phyloP scores from a whole-genome alignment of 35 echinoderm and acorn worm species.

The Apostichopus parvimensis region DNA sequence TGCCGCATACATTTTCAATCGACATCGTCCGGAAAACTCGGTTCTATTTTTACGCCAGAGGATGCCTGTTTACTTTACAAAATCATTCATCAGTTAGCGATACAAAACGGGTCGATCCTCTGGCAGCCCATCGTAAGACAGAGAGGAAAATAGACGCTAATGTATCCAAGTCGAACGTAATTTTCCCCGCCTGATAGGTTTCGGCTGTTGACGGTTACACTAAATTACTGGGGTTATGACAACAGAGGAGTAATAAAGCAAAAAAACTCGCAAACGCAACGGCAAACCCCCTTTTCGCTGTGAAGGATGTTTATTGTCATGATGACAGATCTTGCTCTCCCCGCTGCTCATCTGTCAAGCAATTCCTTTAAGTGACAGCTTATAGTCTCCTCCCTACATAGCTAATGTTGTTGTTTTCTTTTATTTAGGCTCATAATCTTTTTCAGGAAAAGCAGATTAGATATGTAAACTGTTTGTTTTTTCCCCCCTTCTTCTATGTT shows the following conservation, averaged over 20 bases:
- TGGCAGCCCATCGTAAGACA: background rate
- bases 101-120: background rate
- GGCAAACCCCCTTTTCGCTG: background rate
- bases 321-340: background rate
- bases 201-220: slow-evolving; percentile 22
- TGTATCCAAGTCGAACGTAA: slow-evolving; percentile 18
- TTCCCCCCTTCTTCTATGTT: too few species aligned
- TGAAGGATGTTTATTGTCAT: background rate
- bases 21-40: background rate
- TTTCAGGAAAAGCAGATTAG: too few species aligned
- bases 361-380: slow-evolving; percentile 9
- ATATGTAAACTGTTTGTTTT: too few species aligned
- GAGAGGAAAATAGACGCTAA: background rate
- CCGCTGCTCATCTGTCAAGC: background rate
- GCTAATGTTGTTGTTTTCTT: too few species aligned
- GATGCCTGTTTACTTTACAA: background rate
- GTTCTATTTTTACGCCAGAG: slow-evolving; percentile 10
- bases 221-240: slow-evolving; percentile 35
- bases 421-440: too few species aligned
- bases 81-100: slow-evolving; percentile 18
- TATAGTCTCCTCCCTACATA: background rate
- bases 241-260: slow-evolving; percentile 16
- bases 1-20: background rate
- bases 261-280: background rate
- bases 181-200: background rate